phyloP scores from a whole-genome alignment of 1,140 invertebrate genomes.

The Platyura marginata region DNA sequence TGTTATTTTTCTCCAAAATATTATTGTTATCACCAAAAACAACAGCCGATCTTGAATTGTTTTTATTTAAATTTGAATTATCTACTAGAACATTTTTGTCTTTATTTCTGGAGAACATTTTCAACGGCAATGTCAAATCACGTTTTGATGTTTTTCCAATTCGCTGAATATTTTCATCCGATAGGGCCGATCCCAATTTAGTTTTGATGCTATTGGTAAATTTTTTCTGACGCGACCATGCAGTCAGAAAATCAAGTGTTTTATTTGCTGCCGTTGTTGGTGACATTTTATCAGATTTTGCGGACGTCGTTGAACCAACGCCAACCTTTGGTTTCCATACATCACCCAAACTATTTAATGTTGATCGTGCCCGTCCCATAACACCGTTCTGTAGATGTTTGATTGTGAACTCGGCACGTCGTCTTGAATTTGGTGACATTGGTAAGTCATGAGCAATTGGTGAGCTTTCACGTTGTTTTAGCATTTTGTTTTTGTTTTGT shows the following conservation, averaged over 20 bases:
- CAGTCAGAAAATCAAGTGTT: background rate
- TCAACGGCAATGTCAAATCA: background rate
- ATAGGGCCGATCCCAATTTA: background rate
- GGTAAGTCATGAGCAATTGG: background rate
- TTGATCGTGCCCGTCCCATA: constrained; percentile 22
- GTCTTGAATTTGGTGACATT: background rate
- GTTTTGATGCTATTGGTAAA: background rate
- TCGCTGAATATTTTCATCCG: background rate
- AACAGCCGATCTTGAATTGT: too few relatives aligned
- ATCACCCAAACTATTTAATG: constrained; percentile 10
- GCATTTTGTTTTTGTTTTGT: background rate
- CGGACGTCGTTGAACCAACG: background rate
- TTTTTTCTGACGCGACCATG: background rate
- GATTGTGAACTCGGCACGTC: background rate
- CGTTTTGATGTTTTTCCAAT: background rate
- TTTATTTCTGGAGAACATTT: background rate
- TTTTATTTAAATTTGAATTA: background rate
- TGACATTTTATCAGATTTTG: background rate
- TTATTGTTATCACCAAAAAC: too few relatives aligned
- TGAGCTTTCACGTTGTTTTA: background rate
- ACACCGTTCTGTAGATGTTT: constrained; percentile 8
- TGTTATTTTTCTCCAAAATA: too few relatives aligned
- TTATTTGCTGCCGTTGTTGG: background rate
- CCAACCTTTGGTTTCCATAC: constrained; percentile 1
- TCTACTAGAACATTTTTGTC: background rate